These are phyloP conservation scores for Pongo abelii DNA, from an alignment of 2,113 vertebrate species.

Conservation along the genomic window DNA sequence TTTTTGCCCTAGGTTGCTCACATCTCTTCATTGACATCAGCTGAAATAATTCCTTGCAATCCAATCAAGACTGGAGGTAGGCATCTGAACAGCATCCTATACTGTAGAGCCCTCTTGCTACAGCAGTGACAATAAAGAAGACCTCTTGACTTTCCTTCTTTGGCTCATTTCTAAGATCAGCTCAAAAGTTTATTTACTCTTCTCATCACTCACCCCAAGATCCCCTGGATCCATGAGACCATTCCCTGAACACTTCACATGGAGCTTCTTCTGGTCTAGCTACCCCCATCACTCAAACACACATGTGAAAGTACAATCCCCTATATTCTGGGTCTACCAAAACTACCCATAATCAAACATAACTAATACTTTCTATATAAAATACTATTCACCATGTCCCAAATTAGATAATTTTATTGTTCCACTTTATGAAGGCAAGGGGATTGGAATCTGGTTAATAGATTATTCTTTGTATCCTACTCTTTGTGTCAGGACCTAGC, in stretches of 20 bases:
- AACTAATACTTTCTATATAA: neutral
- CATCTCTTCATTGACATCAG: neutral
- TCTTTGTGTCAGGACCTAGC: neutral
- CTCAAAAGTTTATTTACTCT: neutral
- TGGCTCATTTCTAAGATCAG: neutral
- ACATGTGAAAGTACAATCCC: neutral
- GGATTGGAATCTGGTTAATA: neutral
- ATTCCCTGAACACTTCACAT: neutral
- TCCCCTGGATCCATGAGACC: neutral
- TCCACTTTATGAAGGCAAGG: neutral
- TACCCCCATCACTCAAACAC: neutral
- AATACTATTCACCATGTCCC: neutral
- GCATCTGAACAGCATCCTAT: neutral
- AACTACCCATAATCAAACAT: neutral
- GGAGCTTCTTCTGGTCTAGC: neutral
- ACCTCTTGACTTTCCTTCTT: neutral
- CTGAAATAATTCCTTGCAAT: neutral
- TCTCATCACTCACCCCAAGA: neutral
- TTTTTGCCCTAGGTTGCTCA: neutral
- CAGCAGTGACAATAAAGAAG: neutral
- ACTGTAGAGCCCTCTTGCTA: neutral
- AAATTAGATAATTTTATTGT: neutral
- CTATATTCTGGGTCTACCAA: neutral
- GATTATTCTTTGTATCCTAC: neutral
- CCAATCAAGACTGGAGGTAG: neutral